phyloP scores from a whole-genome alignment of 1,140 invertebrate species.

The Gryon sp. region DNA sequence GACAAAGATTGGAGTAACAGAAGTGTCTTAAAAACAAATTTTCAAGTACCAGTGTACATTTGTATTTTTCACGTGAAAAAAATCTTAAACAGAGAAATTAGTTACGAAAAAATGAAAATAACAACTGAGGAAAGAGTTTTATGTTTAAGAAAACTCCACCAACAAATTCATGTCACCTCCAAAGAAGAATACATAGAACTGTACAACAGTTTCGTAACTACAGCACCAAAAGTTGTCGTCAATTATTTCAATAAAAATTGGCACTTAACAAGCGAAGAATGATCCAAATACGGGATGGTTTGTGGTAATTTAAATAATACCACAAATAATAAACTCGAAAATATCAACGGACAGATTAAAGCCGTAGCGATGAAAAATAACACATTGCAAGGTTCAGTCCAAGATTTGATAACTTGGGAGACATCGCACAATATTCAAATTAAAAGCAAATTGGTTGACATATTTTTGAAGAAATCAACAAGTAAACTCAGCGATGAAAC shows the following conservation, averaged over 20 bases:
- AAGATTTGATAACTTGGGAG: too few species aligned
- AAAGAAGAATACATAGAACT: constrained; percentile 6
- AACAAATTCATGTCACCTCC: constrained; percentile 2
- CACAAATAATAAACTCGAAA: constrained; percentile 24
- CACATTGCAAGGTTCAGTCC: too few species aligned
- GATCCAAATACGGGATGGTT: constrained; percentile 8
- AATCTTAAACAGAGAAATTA: constrained; percentile 16
- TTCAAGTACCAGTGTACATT: constrained; percentile 9
- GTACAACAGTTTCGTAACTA: constrained; percentile 5
- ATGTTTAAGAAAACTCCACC: not conserved
- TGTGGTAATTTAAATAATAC: constrained; percentile 9
- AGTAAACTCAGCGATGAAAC: too few species aligned
- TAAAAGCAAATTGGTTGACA: too few species aligned
- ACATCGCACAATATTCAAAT: too few species aligned
- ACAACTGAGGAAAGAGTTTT: too few species aligned
- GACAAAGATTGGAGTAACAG: constrained; percentile 24
- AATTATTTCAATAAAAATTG: constrained; percentile 35
- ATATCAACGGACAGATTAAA: too few species aligned
- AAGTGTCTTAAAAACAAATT: constrained; percentile 15
- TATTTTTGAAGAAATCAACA: too few species aligned
- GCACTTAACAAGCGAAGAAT: constrained; percentile 5
- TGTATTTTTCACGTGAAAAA: constrained; percentile 20
- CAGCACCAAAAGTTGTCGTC: not conserved
- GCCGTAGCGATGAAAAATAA: too few species aligned
- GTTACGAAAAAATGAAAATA: too few species aligned